A percentile compares a stretch with the other conserved stretches of the same genome.
Conservation (phyloP, 1,140 invertebrate genomes). For the Drosophila eugracilis region DNA sequence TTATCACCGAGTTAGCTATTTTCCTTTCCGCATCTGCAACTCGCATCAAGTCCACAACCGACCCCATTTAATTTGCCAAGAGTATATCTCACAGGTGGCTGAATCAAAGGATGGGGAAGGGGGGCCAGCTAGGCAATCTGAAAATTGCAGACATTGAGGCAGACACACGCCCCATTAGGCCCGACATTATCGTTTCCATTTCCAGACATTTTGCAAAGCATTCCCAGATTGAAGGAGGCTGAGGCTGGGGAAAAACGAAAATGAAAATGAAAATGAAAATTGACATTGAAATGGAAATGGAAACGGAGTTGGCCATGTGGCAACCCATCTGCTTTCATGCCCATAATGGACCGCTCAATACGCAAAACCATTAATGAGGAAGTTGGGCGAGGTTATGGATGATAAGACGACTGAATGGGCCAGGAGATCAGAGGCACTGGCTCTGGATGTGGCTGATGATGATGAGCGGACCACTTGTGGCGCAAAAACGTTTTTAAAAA, state of each 20-base stretch:
- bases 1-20: conserved; percentile 6
- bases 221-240: conserved; percentile 21
- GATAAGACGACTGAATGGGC: conserved; percentile 44
- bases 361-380: conserved; percentile 51
- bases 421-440: conserved; percentile 19
- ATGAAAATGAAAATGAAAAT: conserved; percentile 78
- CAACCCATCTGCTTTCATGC: conserved; percentile 28
- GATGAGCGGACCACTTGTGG: conserved; percentile 63
- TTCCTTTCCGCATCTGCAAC: conserved; percentile 43
- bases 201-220: conserved; percentile 49
- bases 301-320: conserved; percentile 61
- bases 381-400: conserved; percentile 65
- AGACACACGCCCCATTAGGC: conserved; percentile 55
- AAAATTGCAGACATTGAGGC: conserved; percentile 65
- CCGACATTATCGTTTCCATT: conserved; percentile 55
- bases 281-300: conserved; percentile 71
- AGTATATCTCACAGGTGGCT: conserved; percentile 36
- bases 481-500: conserved; percentile 73
- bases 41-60: conserved; percentile 50
- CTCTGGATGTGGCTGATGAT: conserved; percentile 9
- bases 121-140: conserved; percentile 16
- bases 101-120: neutral
- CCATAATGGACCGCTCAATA: conserved; percentile 30
- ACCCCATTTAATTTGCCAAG: conserved; percentile 60
- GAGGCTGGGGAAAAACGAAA: conserved; percentile 62